Conservation (phyloP, 2,888 invertebrate genomes). For the Busseola fusca region DNA sequence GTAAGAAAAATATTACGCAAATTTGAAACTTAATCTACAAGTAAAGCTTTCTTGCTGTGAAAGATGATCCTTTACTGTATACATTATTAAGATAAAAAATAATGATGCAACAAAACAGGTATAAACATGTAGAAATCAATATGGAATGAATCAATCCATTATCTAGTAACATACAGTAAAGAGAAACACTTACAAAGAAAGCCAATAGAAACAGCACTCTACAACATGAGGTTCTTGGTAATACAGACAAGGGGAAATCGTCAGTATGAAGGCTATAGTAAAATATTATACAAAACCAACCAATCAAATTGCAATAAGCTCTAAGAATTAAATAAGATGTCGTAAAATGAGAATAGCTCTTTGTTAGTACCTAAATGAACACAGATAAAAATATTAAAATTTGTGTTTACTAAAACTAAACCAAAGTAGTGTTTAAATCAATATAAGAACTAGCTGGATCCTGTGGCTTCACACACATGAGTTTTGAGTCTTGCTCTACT, state of each 20-base stretch:
- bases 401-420: background rate
- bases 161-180: background rate
- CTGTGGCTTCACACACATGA: background rate
- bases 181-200: background rate
- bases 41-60: background rate
- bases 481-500: background rate
- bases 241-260: conserved; percentile 23
- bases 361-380: background rate
- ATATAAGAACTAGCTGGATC: background rate
- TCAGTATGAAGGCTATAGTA: background rate
- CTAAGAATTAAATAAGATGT: background rate
- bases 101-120: conserved; percentile 19
- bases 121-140: conserved; percentile 23
- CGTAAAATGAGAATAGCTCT: background rate
- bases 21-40: background rate
- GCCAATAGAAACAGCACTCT: background rate
- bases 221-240: conserved; percentile 27
- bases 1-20: background rate
- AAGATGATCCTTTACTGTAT: background rate
- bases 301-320: background rate
- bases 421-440: background rate
- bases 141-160: conserved; percentile 10
- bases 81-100: background rate
- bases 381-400: too few relatives aligned
- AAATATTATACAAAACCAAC: background rate